Evolutionary conservation across 1,140 invertebrate species (phyloP).

Genomic region (Polyergus mexicanus): DNA sequence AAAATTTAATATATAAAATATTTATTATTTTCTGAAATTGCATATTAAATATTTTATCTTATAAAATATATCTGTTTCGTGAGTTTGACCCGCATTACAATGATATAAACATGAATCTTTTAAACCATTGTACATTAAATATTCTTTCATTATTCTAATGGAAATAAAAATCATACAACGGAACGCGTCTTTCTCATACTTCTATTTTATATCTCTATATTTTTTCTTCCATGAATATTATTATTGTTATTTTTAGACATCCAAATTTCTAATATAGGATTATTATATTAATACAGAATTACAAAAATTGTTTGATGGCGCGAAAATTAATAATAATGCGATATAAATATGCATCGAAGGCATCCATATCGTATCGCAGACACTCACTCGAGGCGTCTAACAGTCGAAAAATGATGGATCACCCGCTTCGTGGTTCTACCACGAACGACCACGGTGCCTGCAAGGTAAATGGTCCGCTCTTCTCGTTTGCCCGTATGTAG

Average conservation of each 20-base stretch:
- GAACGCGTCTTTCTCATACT: too few relatives aligned
- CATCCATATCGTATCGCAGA: background rate
- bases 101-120: background rate
- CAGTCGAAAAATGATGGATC: conserved; percentile 65
- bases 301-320: background rate
- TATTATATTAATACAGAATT: background rate
- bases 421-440: conserved; percentile 34
- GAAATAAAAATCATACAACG: background rate
- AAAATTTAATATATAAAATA: background rate
- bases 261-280: background rate
- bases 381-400: conserved; percentile 33
- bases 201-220: background rate
- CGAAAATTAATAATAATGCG: conserved; percentile 30
- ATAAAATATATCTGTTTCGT: background rate
- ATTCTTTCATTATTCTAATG: background rate
- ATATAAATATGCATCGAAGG: background rate
- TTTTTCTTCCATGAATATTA: background rate
- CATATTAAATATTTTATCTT: background rate
- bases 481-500: conserved; percentile 68
- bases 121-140: background rate
- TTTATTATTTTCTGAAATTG: background rate
- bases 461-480: conserved; percentile 69
- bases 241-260: conserved; percentile 2
- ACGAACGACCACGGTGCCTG: conserved; percentile 32
- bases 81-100: too few relatives aligned